Base-by-base conservation (phyloP, 1,140 invertebrate genomes). In the Calliphora vicina region DNA sequence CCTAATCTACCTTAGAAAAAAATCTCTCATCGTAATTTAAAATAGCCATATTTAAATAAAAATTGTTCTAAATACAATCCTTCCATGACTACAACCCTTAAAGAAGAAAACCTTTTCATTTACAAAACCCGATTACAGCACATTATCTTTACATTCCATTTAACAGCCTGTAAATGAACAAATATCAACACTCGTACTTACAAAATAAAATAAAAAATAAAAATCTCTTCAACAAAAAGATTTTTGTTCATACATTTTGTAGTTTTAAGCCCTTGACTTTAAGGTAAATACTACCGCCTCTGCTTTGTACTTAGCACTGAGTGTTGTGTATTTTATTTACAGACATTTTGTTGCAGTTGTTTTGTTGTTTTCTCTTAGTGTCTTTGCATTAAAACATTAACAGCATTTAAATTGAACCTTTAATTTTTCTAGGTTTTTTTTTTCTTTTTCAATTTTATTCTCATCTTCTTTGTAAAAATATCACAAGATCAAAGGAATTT, bases 401-500 rank as follows among this genome's bases (percentile, higher is more conserved):
- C 45, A 67, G 20, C 61, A 67, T 23, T 25, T 23, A 23, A n/a
- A 67, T 67, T 67, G 20, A 67, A 67, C n/a, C n/a, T 67, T 67
- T 67, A 67, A 67, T 67, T 67, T 67, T 12, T 23, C 5, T 57
- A 35, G 35, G 15, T 1, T 0, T 57, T 57, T 57, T 57, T n/a
- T 57, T n/a, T n/a, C n/a, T n/a, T 35, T 26, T 26, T 15, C 10
- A 29, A 1, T 78, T 78, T 78, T 78, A 42, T 78, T 45, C 20
- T 42, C 27, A 42, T 42, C 20, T 76, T 43, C 20, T 12, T 78
- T 43, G 17, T 78, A 43, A 78, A 78, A 78, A 78, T 78, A 78
- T 23, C n/a, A 20, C 8, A 78, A 78, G 35, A 43, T 78, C 74
- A 78, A 78, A 78, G 20, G 74, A 78, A 78, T 78, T 78, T 78